phyloP scores from a whole-genome alignment of 2,113 vertebrate species.

The Takifugu flavidus region DNA sequence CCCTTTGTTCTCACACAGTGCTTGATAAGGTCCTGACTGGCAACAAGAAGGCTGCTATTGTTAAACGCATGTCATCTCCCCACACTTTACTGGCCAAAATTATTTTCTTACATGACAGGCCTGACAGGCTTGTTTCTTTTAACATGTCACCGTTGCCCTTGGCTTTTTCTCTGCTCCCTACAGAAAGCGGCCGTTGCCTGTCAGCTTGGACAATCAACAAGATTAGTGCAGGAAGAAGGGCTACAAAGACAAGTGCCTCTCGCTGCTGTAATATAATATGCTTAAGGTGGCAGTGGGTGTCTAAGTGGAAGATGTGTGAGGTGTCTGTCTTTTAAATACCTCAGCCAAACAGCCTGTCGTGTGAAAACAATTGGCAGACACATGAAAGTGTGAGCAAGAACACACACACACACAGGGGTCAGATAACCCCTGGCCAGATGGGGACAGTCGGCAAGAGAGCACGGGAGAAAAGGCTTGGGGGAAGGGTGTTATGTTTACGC shows the following conservation, averaged over 20 bases:
- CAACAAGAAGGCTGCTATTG: slow-evolving; percentile 37
- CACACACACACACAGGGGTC: slow-evolving; percentile 54
- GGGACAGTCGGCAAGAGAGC: slow-evolving; percentile 49
- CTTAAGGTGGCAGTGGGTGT: slow-evolving; percentile 59
- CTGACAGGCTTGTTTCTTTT: slow-evolving; percentile 38
- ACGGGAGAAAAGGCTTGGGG: slow-evolving; percentile 21
- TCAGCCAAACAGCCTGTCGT: slow-evolving; percentile 56
- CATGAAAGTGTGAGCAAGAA: slow-evolving; percentile 65
- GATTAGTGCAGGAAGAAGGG: slow-evolving; percentile 28
- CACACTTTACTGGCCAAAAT: slow-evolving; percentile 19
- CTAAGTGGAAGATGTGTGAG: slow-evolving; percentile 57
- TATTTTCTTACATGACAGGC: slow-evolving; percentile 44
- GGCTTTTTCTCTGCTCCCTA: slow-evolving; percentile 10
- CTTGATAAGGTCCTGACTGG: slow-evolving; percentile 63
- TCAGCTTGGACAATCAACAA: slow-evolving; percentile 41
- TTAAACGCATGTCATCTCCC: slow-evolving; percentile 22
- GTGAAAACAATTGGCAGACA: slow-evolving; percentile 72
- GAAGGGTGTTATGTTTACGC: slow-evolving; percentile 49
- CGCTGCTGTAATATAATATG: slow-evolving; percentile 49
- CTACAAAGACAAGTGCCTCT: slow-evolving; percentile 21
- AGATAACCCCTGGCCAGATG: slow-evolving; percentile 70
- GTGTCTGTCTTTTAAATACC: slow-evolving; percentile 60
- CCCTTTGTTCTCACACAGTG: slow-evolving; percentile 42
- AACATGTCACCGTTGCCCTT: slow-evolving; percentile 19
- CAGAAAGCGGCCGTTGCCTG: slow-evolving; percentile 34